phyloP scores from a whole-genome alignment of 2,797 vertebrate genomes.

The Amazona finschi region DNA sequence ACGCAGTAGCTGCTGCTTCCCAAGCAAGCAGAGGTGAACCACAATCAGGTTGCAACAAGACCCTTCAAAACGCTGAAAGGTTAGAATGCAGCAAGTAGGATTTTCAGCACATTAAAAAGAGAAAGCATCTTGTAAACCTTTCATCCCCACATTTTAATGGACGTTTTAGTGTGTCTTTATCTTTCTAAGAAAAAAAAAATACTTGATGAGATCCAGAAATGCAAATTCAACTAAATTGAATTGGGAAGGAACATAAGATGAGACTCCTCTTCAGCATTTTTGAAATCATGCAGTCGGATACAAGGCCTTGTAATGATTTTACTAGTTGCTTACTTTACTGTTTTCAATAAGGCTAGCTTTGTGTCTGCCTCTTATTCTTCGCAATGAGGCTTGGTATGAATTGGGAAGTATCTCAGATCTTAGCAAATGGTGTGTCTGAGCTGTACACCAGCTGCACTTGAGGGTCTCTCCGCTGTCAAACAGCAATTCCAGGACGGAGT shows the following conservation, averaged over 20 bases:
- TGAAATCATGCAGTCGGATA: background rate
- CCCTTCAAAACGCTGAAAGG: background rate
- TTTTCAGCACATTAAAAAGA: background rate
- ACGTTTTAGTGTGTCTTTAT: accelerated
- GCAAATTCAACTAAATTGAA: background rate
- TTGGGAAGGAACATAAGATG: background rate
- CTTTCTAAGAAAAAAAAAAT: background rate
- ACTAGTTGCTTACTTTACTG: background rate
- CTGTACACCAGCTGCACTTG: background rate
- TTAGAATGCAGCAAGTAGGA: background rate
- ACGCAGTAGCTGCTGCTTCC: background rate
- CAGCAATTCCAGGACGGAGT: background rate
- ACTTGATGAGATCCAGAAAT: background rate
- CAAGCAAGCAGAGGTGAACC: background rate
- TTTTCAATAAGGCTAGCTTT: background rate
- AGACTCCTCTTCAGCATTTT: background rate
- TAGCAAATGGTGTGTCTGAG: background rate
- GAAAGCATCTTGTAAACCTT: background rate
- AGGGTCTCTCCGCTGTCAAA: background rate
- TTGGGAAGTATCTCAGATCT: background rate
- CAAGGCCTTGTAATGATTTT: background rate
- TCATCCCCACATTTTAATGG: background rate
- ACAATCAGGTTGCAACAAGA: background rate
- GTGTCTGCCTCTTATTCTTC: background rate
- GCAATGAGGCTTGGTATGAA: background rate